Evolutionary conservation across 2,113 vertebrate species (phyloP).

Genomic region (Entelurus aequoreus): DNA sequence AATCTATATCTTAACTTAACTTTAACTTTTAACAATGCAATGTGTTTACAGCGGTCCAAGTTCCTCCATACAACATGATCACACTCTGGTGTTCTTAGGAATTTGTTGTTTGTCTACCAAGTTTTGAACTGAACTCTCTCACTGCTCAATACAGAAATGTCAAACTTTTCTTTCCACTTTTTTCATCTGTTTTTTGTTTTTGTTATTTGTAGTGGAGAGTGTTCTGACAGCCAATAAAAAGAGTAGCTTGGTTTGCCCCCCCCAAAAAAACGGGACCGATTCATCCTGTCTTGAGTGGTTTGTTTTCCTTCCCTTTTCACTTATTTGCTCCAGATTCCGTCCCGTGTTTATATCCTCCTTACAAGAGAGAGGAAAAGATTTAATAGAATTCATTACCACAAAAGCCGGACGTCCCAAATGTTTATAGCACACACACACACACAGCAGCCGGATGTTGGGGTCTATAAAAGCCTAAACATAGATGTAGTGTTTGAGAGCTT

Average conservation of each 20-base stretch:
- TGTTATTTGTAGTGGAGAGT: conserved; percentile 45
- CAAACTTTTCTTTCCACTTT: conserved; percentile 37
- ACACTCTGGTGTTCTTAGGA: too few species aligned
- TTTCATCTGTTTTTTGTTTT: conserved; percentile 60
- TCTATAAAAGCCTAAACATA: conserved; percentile 47
- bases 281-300: conserved; percentile 61
- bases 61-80: too few species aligned
- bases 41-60: too few species aligned
- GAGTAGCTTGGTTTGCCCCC: conserved; percentile 41
- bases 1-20: too few species aligned
- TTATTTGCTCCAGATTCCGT: conserved; percentile 62
- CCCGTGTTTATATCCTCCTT: conserved; percentile 59
- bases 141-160: conserved; percentile 39
- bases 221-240: conserved; percentile 58
- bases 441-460: conserved; percentile 34
- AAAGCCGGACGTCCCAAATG: conserved; percentile 26
- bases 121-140: conserved; percentile 44
- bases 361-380: conserved; percentile 54
- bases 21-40: too few species aligned
- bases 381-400: conserved; percentile 59
- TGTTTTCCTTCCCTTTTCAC: conserved; percentile 60
- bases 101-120: too few species aligned
- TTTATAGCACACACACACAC: conserved; percentile 41
- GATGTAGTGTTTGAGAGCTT: conserved; percentile 35
- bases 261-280: conserved; percentile 19